phyloP scores from a whole-genome alignment of 2,888 invertebrate genomes.

The Gandaritis pyraliata region DNA sequence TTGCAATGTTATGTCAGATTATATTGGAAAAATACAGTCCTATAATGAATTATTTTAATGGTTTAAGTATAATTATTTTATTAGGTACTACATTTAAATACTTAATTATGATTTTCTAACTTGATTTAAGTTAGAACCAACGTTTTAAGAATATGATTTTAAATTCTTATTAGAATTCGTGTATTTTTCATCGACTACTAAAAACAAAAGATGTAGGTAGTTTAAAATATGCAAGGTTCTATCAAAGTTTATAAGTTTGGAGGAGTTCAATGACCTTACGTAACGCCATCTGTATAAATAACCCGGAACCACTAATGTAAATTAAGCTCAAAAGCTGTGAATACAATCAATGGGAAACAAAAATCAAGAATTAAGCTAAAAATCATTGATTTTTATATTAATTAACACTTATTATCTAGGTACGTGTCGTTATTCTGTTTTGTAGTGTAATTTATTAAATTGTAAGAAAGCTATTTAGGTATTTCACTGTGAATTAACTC shows the following conservation, averaged over 20 bases:
- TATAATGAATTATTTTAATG: no score
- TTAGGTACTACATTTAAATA: no score
- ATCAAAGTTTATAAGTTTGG: constrained; percentile 4
- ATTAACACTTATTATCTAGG: no score
- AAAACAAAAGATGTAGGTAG: neutral
- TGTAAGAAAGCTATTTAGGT: no score
- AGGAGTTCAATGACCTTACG: constrained; percentile 56
- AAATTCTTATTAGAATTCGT: constrained; percentile 1
- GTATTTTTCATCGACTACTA: neutral
- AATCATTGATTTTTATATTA: neutral
- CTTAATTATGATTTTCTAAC: no score
- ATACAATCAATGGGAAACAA: neutral
- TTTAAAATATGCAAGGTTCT: neutral
- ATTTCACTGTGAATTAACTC: no score
- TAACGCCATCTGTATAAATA: constrained; percentile 58
- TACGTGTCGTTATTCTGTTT: no score
- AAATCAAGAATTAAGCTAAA: neutral
- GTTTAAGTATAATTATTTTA: no score
- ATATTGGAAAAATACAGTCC: no score
- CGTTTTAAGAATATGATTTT: neutral
- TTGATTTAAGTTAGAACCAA: neutral
- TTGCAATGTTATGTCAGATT: no score
- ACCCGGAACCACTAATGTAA: constrained; percentile 36
- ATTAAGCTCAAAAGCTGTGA: constrained; percentile 15
- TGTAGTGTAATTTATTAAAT: no score